A percentile compares a stretch with the other conserved stretches of the same genome.
phyloP scores from a whole-genome alignment of 2,797 vertebrate genomes.

The Oryzias dopingdopingensis region DNA sequence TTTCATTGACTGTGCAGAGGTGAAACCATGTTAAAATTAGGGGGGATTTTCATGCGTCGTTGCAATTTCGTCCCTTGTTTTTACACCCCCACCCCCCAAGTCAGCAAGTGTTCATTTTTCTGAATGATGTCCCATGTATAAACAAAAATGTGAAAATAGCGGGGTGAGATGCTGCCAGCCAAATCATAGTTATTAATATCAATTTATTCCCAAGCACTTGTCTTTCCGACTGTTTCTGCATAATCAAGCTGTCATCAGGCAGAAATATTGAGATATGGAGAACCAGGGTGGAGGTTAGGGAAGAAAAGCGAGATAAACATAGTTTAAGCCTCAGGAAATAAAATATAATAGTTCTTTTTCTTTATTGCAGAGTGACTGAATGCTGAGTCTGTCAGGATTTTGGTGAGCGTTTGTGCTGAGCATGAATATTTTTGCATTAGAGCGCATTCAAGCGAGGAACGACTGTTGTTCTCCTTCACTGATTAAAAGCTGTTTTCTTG shows the following conservation, averaged over 20 bases:
- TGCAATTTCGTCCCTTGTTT: slow-evolving; percentile 35
- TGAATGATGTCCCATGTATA: slow-evolving; percentile 59
- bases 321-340: slow-evolving; percentile 55
- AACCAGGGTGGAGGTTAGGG: slow-evolving; percentile 24
- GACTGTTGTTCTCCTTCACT: no score
- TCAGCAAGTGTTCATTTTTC: slow-evolving; percentile 42
- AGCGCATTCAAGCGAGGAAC: slow-evolving; percentile 3
- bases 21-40: slow-evolving; percentile 36
- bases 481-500: no score
- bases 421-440: slow-evolving; percentile 14
- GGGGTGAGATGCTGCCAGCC: slow-evolving; percentile 57
- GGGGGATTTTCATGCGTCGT: slow-evolving; percentile 38
- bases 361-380: slow-evolving; percentile 40
- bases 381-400: slow-evolving; percentile 43
- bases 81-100: slow-evolving; percentile 35
- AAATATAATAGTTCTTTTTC: slow-evolving; percentile 49
- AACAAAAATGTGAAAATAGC: slow-evolving; percentile 65
- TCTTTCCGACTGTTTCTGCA: slow-evolving; percentile 67
- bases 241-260: slow-evolving; percentile 76
- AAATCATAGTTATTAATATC: slow-evolving; percentile 77
- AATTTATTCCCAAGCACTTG: slow-evolving; percentile 69
- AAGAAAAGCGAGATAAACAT: slow-evolving; percentile 32
- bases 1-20: slow-evolving; percentile 40
- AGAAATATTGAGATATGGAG: slow-evolving; percentile 50
- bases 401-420: slow-evolving; percentile 21